Percentiles rank a stretch among this genome's conserved stretches.
phyloP scores from a whole-genome alignment of 2,888 invertebrate species.

The Gordius sp. region DNA sequence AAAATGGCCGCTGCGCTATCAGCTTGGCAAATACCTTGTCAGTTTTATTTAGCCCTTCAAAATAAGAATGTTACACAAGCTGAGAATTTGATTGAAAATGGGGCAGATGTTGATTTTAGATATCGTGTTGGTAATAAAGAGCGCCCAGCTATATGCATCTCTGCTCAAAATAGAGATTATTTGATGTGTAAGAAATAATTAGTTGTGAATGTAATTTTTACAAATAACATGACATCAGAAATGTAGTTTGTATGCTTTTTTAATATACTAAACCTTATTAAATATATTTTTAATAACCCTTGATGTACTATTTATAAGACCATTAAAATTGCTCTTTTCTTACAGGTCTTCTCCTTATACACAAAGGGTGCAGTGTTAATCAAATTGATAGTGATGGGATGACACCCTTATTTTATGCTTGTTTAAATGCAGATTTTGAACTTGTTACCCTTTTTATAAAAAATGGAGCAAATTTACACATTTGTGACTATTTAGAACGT shows the following conservation, averaged over 20 bases:
- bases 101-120: conserved; percentile 2
- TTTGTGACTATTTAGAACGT: background rate
- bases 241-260: too few species aligned
- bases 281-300: too few species aligned
- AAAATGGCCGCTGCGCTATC: background rate
- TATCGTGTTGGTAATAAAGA: background rate
- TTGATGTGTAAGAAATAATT: background rate
- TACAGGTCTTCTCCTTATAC: background rate
- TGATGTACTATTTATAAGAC: too few species aligned
- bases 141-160: background rate
- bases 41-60: conserved; percentile 7
- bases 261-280: too few species aligned
- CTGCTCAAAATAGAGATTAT: conserved; percentile 11
- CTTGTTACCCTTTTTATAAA: background rate
- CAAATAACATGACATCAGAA: too few species aligned
- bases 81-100: background rate
- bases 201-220: too few species aligned
- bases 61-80: background rate
- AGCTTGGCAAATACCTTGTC: background rate
- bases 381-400: conserved; percentile 13
- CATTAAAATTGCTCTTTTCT: too few species aligned
- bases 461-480: conserved; percentile 14
- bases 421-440: background rate
- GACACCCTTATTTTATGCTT: conserved; percentile 2
- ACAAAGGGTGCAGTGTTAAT: background rate